Conservation (phyloP, 2,113 vertebrate genomes). For the Pluvialis apricaria region DNA sequence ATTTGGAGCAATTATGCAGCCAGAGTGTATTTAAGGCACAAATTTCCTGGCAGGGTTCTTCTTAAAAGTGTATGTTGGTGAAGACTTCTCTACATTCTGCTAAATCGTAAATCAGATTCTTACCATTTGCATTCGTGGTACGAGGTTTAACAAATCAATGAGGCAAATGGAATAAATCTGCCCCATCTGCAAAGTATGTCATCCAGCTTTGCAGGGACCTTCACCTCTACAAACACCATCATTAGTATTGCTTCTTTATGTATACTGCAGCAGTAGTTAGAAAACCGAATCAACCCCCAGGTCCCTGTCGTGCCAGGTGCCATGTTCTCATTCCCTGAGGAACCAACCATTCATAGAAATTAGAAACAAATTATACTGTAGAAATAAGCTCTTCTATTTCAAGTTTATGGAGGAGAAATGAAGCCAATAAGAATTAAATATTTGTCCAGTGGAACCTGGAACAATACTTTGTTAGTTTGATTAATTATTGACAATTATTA, state of each 20-base stretch:
- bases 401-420: background rate
- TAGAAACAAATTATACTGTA: background rate
- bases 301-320: background rate
- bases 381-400: background rate
- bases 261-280: background rate
- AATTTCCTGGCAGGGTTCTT: background rate
- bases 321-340: background rate
- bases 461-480: background rate
- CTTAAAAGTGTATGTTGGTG: background rate
- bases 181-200: background rate
- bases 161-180: background rate
- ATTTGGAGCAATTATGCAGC: background rate
- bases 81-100: fast-evolving
- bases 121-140: background rate
- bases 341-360: background rate
- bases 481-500: slow-evolving; percentile 23
- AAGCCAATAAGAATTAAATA: background rate
- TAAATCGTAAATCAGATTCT: background rate
- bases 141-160: background rate
- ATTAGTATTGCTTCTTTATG: background rate
- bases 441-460: background rate
- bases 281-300: fast-evolving
- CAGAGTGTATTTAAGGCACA: background rate
- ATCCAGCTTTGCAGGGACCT: background rate
- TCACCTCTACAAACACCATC: background rate